Percentiles rank a stretch among this genome's conserved stretches.
Conservation (phyloP, 2,113 vertebrate species). For the Miniopterus natalensis region DNA sequence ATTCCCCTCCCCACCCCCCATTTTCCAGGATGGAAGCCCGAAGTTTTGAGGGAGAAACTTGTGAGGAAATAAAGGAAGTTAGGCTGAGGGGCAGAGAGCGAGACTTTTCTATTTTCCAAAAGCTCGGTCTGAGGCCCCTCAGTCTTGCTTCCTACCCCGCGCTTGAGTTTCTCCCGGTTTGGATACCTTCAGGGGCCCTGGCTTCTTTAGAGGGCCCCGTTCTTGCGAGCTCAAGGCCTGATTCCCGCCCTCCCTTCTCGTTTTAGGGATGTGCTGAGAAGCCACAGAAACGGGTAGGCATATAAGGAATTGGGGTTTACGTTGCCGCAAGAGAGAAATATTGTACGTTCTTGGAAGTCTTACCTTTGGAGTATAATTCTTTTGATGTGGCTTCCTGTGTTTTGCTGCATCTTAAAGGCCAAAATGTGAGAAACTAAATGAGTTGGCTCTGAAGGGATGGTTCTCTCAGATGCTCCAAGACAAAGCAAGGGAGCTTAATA, state of each 20-base stretch:
- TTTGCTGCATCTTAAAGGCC: slow-evolving; percentile 13
- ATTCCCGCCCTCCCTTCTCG: slow-evolving; percentile 65
- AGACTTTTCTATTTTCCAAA: slow-evolving; percentile 86
- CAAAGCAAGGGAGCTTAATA: slow-evolving; percentile 50
- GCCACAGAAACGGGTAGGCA: slow-evolving; percentile 72
- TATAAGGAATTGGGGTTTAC: slow-evolving; percentile 9
- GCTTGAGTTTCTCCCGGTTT: slow-evolving; percentile 83
- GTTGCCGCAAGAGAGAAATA: slow-evolving; percentile 13
- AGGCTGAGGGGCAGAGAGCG: slow-evolving; percentile 86
- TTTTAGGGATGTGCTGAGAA: slow-evolving; percentile 76
- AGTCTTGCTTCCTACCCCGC: slow-evolving; percentile 85
- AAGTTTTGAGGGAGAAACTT: slow-evolving; percentile 85
- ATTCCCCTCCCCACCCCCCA: slow-evolving; percentile 13
- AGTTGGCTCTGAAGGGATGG: background rate
- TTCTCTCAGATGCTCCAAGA: slow-evolving; percentile 1
- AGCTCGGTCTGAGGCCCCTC: slow-evolving; percentile 85
- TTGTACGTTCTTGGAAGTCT: background rate
- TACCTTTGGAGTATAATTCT: background rate
- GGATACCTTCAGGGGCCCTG: slow-evolving; percentile 73
- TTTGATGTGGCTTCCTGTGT: slow-evolving; percentile 19
- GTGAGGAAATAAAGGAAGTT: slow-evolving; percentile 84
- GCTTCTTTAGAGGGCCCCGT: slow-evolving; percentile 70
- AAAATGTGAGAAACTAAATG: background rate
- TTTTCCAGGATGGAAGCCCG: slow-evolving; percentile 79
- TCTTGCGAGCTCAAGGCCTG: slow-evolving; percentile 66